Evolutionary conservation across 1,140 invertebrate genomes (phyloP).

Genomic region (Lamellibrachia luymesi): DNA sequence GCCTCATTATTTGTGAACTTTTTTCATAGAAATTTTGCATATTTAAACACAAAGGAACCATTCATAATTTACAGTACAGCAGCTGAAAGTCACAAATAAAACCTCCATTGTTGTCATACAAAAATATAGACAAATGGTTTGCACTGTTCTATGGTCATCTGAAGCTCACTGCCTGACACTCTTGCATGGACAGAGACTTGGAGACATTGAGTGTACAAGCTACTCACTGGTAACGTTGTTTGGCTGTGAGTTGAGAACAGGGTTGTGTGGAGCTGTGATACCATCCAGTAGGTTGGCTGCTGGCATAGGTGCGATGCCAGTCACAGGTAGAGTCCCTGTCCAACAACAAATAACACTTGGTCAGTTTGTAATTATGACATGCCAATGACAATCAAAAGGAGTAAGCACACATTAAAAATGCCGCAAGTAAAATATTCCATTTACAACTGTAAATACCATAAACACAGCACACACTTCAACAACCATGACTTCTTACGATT

Average conservation of each 20-base stretch:
- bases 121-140: too few relatives aligned
- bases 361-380: background rate
- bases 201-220: background rate
- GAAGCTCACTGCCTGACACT: background rate
- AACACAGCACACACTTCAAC: too few relatives aligned
- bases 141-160: too few relatives aligned
- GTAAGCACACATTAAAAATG: too few relatives aligned
- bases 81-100: too few relatives aligned
- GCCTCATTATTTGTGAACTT: background rate
- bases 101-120: too few relatives aligned
- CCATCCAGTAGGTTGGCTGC: slow-evolving; percentile 62
- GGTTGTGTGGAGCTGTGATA: slow-evolving; percentile 41
- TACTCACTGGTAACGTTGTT: background rate
- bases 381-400: background rate
- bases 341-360: slow-evolving; percentile 41
- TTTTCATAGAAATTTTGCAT: background rate
- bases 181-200: background rate
- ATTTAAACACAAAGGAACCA: too few relatives aligned
- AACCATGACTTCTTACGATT: too few relatives aligned
- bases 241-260: background rate
- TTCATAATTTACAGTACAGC: too few relatives aligned
- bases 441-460: too few relatives aligned
- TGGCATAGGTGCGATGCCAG: background rate
- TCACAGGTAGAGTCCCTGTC: background rate
- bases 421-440: too few relatives aligned